Base-by-base conservation (phyloP, 2,113 vertebrate species). In the Drymodes brunneopygia region DNA sequence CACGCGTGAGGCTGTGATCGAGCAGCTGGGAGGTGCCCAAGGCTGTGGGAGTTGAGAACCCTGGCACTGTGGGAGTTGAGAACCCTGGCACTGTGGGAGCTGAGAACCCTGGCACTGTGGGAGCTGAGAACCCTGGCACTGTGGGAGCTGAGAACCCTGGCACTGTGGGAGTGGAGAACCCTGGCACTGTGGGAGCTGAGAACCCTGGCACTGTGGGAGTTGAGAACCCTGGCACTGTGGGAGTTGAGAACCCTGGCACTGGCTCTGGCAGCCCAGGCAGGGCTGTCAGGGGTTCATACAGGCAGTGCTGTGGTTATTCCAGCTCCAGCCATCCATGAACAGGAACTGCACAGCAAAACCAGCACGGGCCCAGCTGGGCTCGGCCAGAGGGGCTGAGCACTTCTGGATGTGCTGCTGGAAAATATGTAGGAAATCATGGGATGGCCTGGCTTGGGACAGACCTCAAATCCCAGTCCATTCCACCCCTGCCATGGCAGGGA, bases 71-170 rank as follows among this genome's bases (percentile, higher is more conserved):
- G 98, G 96, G 97, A 98, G 97, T 97, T 98, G 98, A 98, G 98
- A 98, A 98, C 98, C n/a, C n/a, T n/a, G n/a, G n/a, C n/a, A n/a
- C 98, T 98, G 97, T 95, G 98, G 96, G 97, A 98, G 97, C 97
- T 98, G 98, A 98, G 98, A 98, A 98, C 98, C n/a, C n/a, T n/a
- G n/a, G n/a, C n/a, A n/a, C 98, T 98, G 97, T 95, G 98, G 96
- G 97, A 98, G 97, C 97, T 98, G 98, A 98, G 98, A 98, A 98
- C 98, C n/a, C n/a, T n/a, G n/a, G n/a, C n/a, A n/a, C 98, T 98
- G 97, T 95, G 98, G 96, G 97, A 98, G 97, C 97, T 98, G 98
- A 98, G 98, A 98, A 98, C 98, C n/a, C n/a, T n/a, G n/a, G n/a
- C n/a, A n/a, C 98, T 98, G 97, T 95, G 98, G 96, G 97, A 98